Percentiles rank a stretch among this genome's conserved stretches.
Evolutionary conservation across 2,113 vertebrate genomes (phyloP).

Genomic region (Sinocyclocheilus maitianheensis): DNA sequence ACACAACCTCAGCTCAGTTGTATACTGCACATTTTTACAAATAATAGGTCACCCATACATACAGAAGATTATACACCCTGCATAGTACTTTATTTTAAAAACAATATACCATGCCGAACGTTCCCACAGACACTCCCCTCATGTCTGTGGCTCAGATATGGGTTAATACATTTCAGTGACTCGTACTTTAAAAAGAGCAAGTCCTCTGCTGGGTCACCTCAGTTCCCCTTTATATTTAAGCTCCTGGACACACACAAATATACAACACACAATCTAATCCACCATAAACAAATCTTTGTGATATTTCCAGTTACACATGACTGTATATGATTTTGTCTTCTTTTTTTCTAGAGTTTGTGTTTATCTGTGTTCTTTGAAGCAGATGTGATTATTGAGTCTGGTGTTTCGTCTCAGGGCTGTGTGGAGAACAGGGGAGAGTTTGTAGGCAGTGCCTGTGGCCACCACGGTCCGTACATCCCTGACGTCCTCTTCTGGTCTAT

Average conservation of each 20-base stretch:
- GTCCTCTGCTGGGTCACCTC: slow-evolving; percentile 26
- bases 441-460: slow-evolving; percentile 86
- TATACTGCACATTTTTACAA: background rate
- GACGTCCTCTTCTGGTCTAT: slow-evolving; percentile 98
- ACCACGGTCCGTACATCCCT: slow-evolving; percentile 92
- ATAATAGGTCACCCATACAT: background rate
- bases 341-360: background rate
- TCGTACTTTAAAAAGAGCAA: slow-evolving; percentile 29
- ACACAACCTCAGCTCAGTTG: background rate
- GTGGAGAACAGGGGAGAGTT: slow-evolving; percentile 85
- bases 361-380: background rate
- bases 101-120: background rate
- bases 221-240: slow-evolving; percentile 21
- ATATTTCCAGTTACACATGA: background rate
- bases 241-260: background rate
- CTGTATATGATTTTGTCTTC: background rate
- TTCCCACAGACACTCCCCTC: background rate
- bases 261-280: slow-evolving; percentile 4
- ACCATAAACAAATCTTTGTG: background rate
- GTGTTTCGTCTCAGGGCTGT: slow-evolving; percentile 82
- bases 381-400: background rate
- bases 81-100: background rate
- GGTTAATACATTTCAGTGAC: background rate
- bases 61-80: background rate
- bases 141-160: slow-evolving; percentile 6